Conservation (phyloP, 2,888 invertebrate genomes). For the Drosophila nigricruria region DNA sequence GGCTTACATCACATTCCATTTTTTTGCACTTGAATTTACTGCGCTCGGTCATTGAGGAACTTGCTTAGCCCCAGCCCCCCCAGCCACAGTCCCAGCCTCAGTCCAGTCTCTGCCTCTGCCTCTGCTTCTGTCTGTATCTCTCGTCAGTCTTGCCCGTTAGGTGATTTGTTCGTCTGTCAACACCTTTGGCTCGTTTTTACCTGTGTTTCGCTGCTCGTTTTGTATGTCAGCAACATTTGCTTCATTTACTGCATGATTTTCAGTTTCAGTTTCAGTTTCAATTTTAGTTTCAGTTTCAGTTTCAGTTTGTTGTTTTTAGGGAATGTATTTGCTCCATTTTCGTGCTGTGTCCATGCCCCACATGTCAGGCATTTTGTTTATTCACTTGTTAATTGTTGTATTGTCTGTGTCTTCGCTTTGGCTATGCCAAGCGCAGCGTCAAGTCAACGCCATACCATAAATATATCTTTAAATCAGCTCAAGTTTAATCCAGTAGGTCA, state of each 20-base stretch:
- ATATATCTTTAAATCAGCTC: constrained; percentile 27
- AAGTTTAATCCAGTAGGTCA: constrained; percentile 27
- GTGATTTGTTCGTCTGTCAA: constrained; percentile 71
- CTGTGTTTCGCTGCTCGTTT: constrained; percentile 38
- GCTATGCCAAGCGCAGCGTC: constrained; percentile 26
- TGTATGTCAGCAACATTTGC: constrained; percentile 72
- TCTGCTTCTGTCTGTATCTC: neutral
- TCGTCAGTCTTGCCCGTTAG: constrained; percentile 24
- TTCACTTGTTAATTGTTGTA: constrained; percentile 49
- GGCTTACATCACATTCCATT: constrained; percentile 46
- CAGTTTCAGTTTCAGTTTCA: constrained; percentile 46
- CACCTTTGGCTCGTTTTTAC: constrained; percentile 40
- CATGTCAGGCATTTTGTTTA: constrained; percentile 52
- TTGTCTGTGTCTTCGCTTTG: constrained; percentile 40
- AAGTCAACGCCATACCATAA: constrained; percentile 26
- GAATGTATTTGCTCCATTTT: constrained; percentile 57
- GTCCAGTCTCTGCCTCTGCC: neutral
- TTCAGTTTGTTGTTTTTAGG: constrained; percentile 26
- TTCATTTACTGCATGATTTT: constrained; percentile 74
- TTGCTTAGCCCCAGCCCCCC: neutral
- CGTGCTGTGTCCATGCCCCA: constrained; percentile 54
- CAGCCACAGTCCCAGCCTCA: too few species aligned
- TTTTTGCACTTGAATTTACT: constrained; percentile 51
- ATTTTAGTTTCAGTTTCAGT: constrained; percentile 29
- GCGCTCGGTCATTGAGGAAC: constrained; percentile 32